Percentiles rank a stretch among this genome's conserved stretches.
Conservation (phyloP, 2,797 vertebrate species). For the Heterohyrax brucei region DNA sequence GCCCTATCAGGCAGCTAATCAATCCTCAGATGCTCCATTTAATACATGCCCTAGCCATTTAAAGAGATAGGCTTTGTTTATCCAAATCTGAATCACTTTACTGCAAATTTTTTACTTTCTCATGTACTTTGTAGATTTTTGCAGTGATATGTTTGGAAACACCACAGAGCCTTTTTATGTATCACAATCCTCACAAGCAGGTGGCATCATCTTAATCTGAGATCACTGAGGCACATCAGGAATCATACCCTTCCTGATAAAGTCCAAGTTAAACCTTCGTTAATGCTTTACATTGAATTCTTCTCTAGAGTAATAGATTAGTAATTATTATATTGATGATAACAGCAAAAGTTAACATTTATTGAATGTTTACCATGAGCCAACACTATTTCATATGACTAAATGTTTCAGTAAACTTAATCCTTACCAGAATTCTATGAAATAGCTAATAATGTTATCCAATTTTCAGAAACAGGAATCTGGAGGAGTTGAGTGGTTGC, state of each 20-base stretch:
- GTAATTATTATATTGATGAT: background rate
- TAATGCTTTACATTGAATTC: conserved; percentile 52
- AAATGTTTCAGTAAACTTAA: conserved; percentile 54
- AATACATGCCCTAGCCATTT: conserved; percentile 67
- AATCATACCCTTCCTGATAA: conserved; percentile 27
- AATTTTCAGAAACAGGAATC: conserved; percentile 52
- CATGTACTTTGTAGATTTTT: conserved; percentile 34
- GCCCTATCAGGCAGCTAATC: conserved; percentile 65
- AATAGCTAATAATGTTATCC: background rate
- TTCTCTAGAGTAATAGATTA: conserved; percentile 15
- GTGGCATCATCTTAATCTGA: background rate
- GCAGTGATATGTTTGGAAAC: conserved; percentile 46
- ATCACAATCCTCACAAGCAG: background rate
- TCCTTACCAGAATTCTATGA: background rate
- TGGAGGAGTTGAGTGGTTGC: conserved; percentile 15
- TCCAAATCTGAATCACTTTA: conserved; percentile 52
- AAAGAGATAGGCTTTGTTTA: conserved; percentile 74
- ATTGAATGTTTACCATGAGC: background rate
- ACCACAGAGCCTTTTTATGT: background rate
- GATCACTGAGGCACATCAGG: conserved; percentile 49
- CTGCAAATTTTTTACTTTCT: conserved; percentile 9
- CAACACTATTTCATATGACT: conserved; percentile 44
- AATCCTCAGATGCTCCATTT: conserved; percentile 67
- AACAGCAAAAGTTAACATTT: background rate
- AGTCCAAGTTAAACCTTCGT: background rate